Base-by-base conservation (phyloP, 2,888 invertebrate species). In the Rhagium mordax region DNA sequence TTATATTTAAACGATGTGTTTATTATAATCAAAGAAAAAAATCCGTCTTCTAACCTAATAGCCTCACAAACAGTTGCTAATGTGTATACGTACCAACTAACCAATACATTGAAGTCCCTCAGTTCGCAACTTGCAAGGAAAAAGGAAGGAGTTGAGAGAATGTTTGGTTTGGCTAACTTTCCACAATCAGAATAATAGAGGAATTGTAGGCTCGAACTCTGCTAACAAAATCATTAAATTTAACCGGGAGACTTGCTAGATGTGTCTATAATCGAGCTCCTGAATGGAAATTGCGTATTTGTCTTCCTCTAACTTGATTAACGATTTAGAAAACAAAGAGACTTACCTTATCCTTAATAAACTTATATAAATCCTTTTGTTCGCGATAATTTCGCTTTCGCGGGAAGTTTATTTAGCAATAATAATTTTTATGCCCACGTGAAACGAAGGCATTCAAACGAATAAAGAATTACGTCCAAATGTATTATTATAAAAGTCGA, bases 261-360 rank as follows among this genome's bases (percentile, higher is more conserved):
- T 47, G 41, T n/a, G 20, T 47, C 61, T 41, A 47, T 61, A 47
- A 21, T 47, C 20, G 61, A 47, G 47, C 20, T 61, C n/a, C 47
- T 18, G 47, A 47, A 61, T 61, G 47, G 61, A 48, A 61, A 61
- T 61, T 61, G 61, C 61, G 47, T 47, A 61, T 47, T 61, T 61
- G 47, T 61, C 61, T 61, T 33, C 33, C 59, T 59, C 20, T 61
- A 47, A 41, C 41, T 20, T 47, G 61, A 61, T 61, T 61, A 61
- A 61, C 61, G 61, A 61, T 61, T 61, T 61, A 47, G 61, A 61
- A 47, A 21, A 47, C 61, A 47, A 20, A 61, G 59, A n/a, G 55
- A 24, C 6, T 41, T 41, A 41, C 41, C 41, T 41, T 41, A 2
- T 41, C 41, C n/a, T 41, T 41, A 41, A 41, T 41, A 41, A 41